Evolutionary conservation across 2,888 invertebrate genomes (phyloP).

Genomic region (Octodonta nipae): DNA sequence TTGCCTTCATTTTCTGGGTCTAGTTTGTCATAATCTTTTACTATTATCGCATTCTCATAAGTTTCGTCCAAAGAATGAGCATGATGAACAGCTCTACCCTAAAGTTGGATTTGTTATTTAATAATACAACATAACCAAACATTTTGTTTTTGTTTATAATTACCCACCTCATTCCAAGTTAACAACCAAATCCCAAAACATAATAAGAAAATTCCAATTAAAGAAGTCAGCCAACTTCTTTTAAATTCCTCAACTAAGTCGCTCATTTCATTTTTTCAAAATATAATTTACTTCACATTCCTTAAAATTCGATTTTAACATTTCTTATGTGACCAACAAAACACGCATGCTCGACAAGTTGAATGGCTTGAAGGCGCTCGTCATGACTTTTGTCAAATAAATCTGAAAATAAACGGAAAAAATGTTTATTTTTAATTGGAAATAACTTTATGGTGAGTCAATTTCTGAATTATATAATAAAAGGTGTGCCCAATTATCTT

Average conservation of each 20-base stretch:
- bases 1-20: constrained; percentile 54
- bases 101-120: constrained; percentile 12
- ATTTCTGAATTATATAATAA: no score
- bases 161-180: constrained; percentile 65
- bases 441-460: no score
- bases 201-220: constrained; percentile 54
- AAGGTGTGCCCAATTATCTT: no score
- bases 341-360: no score
- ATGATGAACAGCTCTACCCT: constrained; percentile 69
- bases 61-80: constrained; percentile 70
- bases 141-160: constrained; percentile 1
- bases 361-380: no score
- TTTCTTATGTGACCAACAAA: no score
- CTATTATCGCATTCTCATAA: constrained; percentile 43
- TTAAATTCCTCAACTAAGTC: constrained; percentile 43
- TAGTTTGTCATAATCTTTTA: constrained; percentile 36
- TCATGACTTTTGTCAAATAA: no score
- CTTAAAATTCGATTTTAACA: no score
- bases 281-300: no score
- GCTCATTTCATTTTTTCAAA: constrained; percentile 18
- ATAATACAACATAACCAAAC: not conserved
- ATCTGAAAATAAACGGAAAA: no score
- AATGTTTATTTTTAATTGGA: no score
- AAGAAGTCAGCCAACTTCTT: constrained; percentile 58
- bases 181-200: constrained; percentile 55